Conservation (phyloP, 2,888 invertebrate species). For the Pachliopta kotzebuea region DNA sequence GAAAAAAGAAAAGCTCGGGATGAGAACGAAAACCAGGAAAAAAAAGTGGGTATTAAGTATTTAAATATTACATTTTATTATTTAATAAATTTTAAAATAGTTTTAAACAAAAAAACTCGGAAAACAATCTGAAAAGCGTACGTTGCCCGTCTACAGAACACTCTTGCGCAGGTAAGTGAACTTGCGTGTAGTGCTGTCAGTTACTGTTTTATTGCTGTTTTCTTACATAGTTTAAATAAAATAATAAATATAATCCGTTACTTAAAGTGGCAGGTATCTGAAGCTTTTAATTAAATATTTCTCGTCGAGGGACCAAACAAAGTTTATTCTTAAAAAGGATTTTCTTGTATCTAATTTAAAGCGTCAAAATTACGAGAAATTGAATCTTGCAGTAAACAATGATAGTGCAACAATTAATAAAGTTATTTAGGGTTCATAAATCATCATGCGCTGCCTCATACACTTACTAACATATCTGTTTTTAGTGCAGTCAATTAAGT, state of each 20-base stretch:
- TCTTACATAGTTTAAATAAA: constrained; percentile 59
- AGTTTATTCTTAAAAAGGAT: too few species aligned
- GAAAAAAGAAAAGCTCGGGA: too few species aligned
- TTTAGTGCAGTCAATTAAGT: too few species aligned
- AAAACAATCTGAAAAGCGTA: constrained; percentile 48
- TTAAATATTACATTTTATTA: not conserved
- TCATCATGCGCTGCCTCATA: too few species aligned
- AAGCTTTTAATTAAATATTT: constrained; percentile 19
- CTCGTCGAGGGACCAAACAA: not conserved
- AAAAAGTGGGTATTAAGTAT: too few species aligned
- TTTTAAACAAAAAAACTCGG: constrained; percentile 47
- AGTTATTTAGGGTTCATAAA: too few species aligned
- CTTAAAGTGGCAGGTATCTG: constrained; percentile 19
- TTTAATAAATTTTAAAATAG: constrained; percentile 31
- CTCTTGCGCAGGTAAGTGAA: constrained; percentile 72
- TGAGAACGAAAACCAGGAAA: not conserved
- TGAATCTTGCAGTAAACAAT: too few species aligned
- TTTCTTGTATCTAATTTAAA: too few species aligned
- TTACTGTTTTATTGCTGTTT: constrained; percentile 69
- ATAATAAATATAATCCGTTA: constrained; percentile 39
- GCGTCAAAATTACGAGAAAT: too few species aligned
- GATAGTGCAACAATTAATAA: too few species aligned
- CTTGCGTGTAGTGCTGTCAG: constrained; percentile 71
- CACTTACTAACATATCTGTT: too few species aligned
- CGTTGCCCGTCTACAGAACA: constrained; percentile 46